Base-by-base conservation (phyloP, 2,888 invertebrate genomes). In the Plutella xylostella region DNA sequence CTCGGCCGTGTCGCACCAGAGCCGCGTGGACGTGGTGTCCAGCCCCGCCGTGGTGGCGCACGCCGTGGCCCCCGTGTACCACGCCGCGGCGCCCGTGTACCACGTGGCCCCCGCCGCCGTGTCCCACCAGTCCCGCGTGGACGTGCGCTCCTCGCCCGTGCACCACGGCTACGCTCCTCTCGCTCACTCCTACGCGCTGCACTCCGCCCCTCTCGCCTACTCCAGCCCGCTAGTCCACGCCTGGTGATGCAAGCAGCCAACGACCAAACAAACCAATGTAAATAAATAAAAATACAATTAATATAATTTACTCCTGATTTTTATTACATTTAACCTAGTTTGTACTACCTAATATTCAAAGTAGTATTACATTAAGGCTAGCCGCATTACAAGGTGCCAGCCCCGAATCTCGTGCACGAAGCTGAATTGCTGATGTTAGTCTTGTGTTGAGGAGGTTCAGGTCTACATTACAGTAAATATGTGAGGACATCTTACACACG, bases 1-100 rank as follows among this genome's bases (percentile, higher is more conserved):
- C 1, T 84, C 83, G 56, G 78, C 86, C 35, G 85, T 87, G 18
- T 86, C 86, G 1, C 84, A 85, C 58, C 86, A 87, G 58, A 86
- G 87, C 42, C 75, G 86, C 41, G 70, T 86, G 42, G 82, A 87
- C 52, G 78, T 87, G 72, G 72, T 56, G 66, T 58, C 44, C 72
- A 63, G 56, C 72, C 20, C 61, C 60, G 54, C 57, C 33, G 55
- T 56, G 38, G 54, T 63, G 45, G 60, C 61, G 46, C 65, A 43
- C 22, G 39, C 39, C 21, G 48, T 55, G 43, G 35, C 19, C 3
- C 35, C 34, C 11, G 42, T 44, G 63, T 66, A 22, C 52, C 61
- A 14, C 15, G 17, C 22, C 39, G 39, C 39, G 17, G 17, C 65
- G 14, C 68, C 70, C 45, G 34, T 17, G 15, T 14, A n/a, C 6